phyloP scores from a whole-genome alignment of 2,888 invertebrate genomes.

The Caenorhabditis sp. region DNA sequence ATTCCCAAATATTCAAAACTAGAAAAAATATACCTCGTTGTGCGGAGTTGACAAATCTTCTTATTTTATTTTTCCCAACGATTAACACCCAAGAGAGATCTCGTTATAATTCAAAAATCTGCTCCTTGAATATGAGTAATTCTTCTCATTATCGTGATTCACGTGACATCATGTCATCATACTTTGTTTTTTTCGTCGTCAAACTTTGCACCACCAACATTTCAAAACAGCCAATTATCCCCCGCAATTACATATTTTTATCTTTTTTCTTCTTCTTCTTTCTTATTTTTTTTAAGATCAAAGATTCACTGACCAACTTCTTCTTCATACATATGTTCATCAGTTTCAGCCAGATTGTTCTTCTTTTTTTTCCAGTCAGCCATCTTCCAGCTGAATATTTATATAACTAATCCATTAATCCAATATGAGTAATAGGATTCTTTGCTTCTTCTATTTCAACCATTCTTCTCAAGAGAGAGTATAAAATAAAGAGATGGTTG shows the following conservation, averaged over 20 bases:
- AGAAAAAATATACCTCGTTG: too few relatives aligned
- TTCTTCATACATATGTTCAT: not conserved
- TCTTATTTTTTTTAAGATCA: not conserved
- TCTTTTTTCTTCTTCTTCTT: not conserved
- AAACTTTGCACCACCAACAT: not conserved
- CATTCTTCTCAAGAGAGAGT: too few relatives aligned
- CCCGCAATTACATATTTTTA: constrained; percentile 5
- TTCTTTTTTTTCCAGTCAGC: not conserved
- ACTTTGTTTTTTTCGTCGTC: too few relatives aligned
- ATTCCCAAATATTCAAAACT: too few relatives aligned
- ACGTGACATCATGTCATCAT: too few relatives aligned
- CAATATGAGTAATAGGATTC: not conserved
- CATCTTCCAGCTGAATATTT: not conserved
- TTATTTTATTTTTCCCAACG: too few relatives aligned
- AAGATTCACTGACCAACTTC: constrained; percentile 5
- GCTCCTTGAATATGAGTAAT: too few relatives aligned
- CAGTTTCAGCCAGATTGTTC: not conserved
- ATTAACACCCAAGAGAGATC: too few relatives aligned
- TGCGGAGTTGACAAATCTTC: too few relatives aligned
- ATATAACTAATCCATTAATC: not conserved
- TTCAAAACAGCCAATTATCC: not conserved
- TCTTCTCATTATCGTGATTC: too few relatives aligned
- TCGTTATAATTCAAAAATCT: too few relatives aligned
- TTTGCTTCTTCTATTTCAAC: not conserved
- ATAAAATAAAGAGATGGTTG: too few relatives aligned